Evolutionary conservation across 2,113 vertebrate species (phyloP), one percentile per base, ranked within the genome.

Genomic region (Epinephelus fuscoguttatus): DNA sequence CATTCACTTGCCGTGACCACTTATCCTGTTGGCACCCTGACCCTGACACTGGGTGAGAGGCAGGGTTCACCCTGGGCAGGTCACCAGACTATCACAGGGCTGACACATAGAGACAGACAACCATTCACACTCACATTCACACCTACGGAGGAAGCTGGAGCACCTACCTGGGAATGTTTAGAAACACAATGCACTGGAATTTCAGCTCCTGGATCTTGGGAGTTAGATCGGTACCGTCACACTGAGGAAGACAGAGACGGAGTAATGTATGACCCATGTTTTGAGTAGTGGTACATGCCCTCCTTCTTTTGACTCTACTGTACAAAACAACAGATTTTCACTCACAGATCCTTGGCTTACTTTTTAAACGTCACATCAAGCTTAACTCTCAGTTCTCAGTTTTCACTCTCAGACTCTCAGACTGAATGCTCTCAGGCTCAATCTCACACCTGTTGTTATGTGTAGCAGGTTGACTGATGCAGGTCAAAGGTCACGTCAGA

Each of bases 181-280:
- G 96, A 94, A 99, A 99, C 90, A 99, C 98, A 21, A 99, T 96
- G 92, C 98, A 99, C 93, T 99, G 98, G 68, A 99, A 98, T 76
- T 99, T 99, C 89, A 99, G 95, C 84, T 99, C 98, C 94, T 99
- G 98, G 91, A 99, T 99, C 93, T 99, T 99, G 60, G 97, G 94
- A 4, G 98, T 99, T 80, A 99, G 90, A 92, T 99, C 98, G 4
- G 93, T 96, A 3, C 97, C 98, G 2, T 99, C 98, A 8, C 98
- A 99, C 98, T 99, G 92, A 10, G n/a, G 69, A 37, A 75, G 40
- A 88, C 21, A 77, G 6, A 77, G 12, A 74, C 13, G 42, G 17
- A 62, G 7, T 57, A 1, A 47, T 23, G 27, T 18, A 15, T 0
- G 5, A 17, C 13, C 10, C 4, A 4, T 53, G 47, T 3, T 49